A percentile compares a stretch with the other conserved stretches of the same genome.
phyloP scores from a whole-genome alignment of 1,140 invertebrate genomes.

The Heliconius melpomene region DNA sequence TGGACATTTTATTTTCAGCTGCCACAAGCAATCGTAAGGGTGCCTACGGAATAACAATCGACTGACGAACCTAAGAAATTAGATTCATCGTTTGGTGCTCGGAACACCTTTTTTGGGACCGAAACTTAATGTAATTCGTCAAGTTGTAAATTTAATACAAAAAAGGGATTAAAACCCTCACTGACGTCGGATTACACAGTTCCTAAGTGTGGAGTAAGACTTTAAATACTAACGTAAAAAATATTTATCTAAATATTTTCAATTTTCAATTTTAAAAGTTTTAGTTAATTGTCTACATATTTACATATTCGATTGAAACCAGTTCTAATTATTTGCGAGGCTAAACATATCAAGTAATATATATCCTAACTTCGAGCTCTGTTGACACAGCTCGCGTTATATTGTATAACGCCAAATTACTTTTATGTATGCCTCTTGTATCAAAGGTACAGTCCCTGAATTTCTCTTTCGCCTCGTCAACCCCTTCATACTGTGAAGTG shows the following conservation, averaged over 20 bases:
- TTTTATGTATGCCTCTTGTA: not conserved
- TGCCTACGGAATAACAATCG: constrained; percentile 24
- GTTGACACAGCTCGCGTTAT: not conserved
- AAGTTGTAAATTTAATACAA: constrained; percentile 18
- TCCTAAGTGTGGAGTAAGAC: no score
- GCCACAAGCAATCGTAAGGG: constrained; percentile 20
- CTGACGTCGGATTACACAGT: not conserved
- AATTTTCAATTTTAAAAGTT: no score
- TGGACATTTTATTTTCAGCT: not conserved
- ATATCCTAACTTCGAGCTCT: not conserved
- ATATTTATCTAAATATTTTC: not conserved
- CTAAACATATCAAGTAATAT: not conserved
- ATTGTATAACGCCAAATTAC: not conserved
- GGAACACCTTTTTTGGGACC: constrained; percentile 13
- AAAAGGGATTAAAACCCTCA: not conserved
- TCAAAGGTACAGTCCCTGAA: no score
- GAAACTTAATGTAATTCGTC: constrained; percentile 22
- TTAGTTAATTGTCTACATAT: not conserved
- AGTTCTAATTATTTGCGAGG: not conserved
- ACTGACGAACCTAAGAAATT: constrained; percentile 25
- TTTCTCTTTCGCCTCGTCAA: no score
- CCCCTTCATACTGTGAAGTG: no score
- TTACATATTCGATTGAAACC: not conserved
- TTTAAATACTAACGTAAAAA: not conserved
- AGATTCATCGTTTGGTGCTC: constrained; percentile 23